Evolutionary conservation across 1,140 invertebrate species (phyloP).

Genomic region (Eumeta japonica): DNA sequence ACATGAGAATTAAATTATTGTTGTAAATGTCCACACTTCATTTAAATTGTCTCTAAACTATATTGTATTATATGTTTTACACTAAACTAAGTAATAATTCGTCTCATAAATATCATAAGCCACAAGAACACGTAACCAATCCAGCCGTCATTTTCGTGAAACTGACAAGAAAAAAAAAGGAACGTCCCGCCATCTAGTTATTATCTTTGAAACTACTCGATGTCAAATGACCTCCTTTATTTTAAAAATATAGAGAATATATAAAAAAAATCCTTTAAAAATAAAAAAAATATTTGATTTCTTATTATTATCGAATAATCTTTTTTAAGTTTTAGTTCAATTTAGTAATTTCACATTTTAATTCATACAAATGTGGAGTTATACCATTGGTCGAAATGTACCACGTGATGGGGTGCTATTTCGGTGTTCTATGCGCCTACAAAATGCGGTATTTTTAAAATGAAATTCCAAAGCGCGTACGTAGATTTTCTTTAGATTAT

Average conservation of each 20-base stretch:
- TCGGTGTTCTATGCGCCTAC: slow-evolving; percentile 48
- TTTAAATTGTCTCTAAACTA: slow-evolving; percentile 24
- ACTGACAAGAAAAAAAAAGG: slow-evolving; percentile 43
- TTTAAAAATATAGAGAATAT: slow-evolving; percentile 4
- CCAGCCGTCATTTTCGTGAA: slow-evolving; percentile 60
- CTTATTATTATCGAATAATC: not conserved
- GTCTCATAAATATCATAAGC: slow-evolving; percentile 61
- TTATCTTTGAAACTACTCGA: slow-evolving; percentile 34
- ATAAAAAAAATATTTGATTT: not conserved
- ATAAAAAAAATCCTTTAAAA: slow-evolving; percentile 5
- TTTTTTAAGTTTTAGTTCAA: no score
- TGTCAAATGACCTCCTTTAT: slow-evolving; percentile 41
- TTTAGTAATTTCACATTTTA: no score
- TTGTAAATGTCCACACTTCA: slow-evolving; percentile 38
- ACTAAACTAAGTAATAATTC: slow-evolving; percentile 48
- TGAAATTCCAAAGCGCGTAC: slow-evolving; percentile 17
- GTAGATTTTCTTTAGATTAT: slow-evolving; percentile 47
- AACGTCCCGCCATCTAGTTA: slow-evolving; percentile 43
- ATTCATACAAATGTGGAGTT: slow-evolving; percentile 52
- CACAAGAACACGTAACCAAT: slow-evolving; percentile 59
- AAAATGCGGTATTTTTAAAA: slow-evolving; percentile 61
- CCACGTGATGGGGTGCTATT: slow-evolving; percentile 53
- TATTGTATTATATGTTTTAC: slow-evolving; percentile 34
- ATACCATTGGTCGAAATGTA: slow-evolving; percentile 53
- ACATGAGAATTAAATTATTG: slow-evolving; percentile 44